Conservation (phyloP, 1,140 invertebrate genomes). For the Drosophila kohkoa region DNA sequence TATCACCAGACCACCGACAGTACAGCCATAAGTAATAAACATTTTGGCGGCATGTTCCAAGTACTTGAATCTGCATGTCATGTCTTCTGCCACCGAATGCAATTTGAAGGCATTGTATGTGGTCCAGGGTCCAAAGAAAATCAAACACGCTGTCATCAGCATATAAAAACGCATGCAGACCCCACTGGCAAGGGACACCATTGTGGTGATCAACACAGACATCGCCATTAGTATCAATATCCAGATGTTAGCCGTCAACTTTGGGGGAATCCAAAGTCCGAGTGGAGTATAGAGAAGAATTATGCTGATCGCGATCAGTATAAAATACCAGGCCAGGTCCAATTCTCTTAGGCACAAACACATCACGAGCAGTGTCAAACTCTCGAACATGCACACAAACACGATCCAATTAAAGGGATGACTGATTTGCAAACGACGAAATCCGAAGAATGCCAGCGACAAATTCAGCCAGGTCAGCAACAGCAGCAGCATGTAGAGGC, state of each 20-base stretch:
- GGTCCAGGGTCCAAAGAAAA: slow-evolving; percentile 63
- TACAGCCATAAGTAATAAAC: slow-evolving; percentile 51
- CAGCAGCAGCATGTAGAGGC: slow-evolving; percentile 43
- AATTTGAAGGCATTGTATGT: slow-evolving; percentile 54
- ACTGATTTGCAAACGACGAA: slow-evolving; percentile 57
- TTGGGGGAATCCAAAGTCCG: slow-evolving; percentile 50
- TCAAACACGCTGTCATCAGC: slow-evolving; percentile 41
- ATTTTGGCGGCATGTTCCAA: slow-evolving; percentile 46
- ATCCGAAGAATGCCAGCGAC: slow-evolving; percentile 51
- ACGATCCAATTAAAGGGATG: slow-evolving; percentile 62
- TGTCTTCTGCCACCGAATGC: slow-evolving; percentile 5
- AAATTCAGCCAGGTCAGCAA: slow-evolving; percentile 54
- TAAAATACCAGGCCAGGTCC: slow-evolving; percentile 48
- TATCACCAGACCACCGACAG: slow-evolving; percentile 38
- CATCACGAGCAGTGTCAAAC: slow-evolving; percentile 53
- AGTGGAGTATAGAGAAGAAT: slow-evolving; percentile 45
- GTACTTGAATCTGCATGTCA: slow-evolving; percentile 1
- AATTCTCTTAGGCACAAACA: slow-evolving; percentile 38
- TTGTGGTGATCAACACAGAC: slow-evolving; percentile 28
- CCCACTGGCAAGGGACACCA: slow-evolving; percentile 4
- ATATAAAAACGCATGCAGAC: slow-evolving; percentile 54
- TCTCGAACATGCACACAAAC: slow-evolving; percentile 57
- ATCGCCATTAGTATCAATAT: slow-evolving; percentile 57
- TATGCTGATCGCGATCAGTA: slow-evolving; percentile 24
- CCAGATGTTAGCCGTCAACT: slow-evolving; percentile 51